Conservation (phyloP, 1,140 invertebrate species). For the Paraescarpia echinospica region DNA sequence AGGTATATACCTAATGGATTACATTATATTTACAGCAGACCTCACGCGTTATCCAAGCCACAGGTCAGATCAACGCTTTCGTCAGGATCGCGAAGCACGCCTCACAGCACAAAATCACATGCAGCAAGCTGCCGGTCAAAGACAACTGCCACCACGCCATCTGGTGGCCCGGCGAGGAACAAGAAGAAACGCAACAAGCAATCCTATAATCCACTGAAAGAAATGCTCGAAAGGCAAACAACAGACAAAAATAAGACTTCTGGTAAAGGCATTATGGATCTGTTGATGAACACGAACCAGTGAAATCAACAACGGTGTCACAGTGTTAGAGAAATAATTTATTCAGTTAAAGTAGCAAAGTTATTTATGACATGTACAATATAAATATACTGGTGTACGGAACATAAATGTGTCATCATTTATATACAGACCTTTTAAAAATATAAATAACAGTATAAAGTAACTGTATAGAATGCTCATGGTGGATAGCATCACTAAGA, state of each 20-base stretch:
- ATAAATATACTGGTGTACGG: background rate
- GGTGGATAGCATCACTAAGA: background rate
- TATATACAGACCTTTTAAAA: background rate
- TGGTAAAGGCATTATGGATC: background rate
- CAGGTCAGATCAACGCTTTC: background rate
- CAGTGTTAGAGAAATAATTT: background rate
- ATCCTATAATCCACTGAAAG: background rate
- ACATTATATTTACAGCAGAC: background rate
- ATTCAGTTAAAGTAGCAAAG: background rate
- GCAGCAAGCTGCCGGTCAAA: background rate
- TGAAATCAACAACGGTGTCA: background rate
- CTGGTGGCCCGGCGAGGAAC: background rate
- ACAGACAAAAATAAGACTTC: background rate
- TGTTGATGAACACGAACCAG: background rate
- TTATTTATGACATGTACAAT: background rate
- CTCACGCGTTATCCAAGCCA: background rate
- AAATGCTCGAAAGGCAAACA: background rate
- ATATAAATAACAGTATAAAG: background rate
- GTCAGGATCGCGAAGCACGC: background rate
- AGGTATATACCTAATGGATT: no score
- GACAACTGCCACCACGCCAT: background rate
- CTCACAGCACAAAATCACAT: background rate
- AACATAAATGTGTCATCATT: background rate
- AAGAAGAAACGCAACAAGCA: conserved; percentile 1
- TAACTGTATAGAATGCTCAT: background rate